Percentiles rank a stretch among this genome's conserved stretches.
phyloP scores from a whole-genome alignment of 2,797 vertebrate genomes.

The Kryptolebias ocellatus region DNA sequence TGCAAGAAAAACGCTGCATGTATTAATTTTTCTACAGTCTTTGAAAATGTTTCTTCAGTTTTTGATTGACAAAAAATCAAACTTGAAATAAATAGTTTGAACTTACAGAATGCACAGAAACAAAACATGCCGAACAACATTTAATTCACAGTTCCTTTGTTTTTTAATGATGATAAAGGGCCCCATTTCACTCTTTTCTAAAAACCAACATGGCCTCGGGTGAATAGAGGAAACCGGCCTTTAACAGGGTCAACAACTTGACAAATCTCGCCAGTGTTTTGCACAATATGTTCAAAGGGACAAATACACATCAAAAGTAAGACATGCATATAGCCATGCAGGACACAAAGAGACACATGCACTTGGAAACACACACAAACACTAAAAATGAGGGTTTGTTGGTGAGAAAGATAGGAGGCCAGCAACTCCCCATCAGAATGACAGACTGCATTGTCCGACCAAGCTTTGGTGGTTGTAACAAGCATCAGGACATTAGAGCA shows the following conservation, averaged over 20 bases:
- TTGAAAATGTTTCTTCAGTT: not conserved
- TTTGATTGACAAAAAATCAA: not conserved
- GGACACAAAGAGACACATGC: slow-evolving; percentile 18
- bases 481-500: slow-evolving; percentile 94
- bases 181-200: slow-evolving; percentile 54
- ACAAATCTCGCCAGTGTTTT: slow-evolving; percentile 81
- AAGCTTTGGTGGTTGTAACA: slow-evolving; percentile 98
- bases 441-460: slow-evolving; percentile 93
- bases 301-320: slow-evolving; percentile 10
- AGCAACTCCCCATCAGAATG: slow-evolving; percentile 85
- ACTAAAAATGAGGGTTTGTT: slow-evolving; percentile 68
- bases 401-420: slow-evolving; percentile 72
- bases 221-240: slow-evolving; percentile 68
- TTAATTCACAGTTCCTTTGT: slow-evolving; percentile 79
- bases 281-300: slow-evolving; percentile 57
- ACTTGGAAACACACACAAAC: slow-evolving; percentile 30
- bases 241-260: slow-evolving; percentile 85
- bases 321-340: slow-evolving; percentile 12
- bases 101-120: not conserved
- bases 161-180: slow-evolving; percentile 72
- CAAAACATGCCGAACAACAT: slow-evolving; percentile 56
- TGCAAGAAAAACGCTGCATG: not conserved
- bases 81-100: not conserved
- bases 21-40: not conserved
- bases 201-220: slow-evolving; percentile 73